Base-by-base conservation (phyloP, 2,113 vertebrate species). In the Ifrita kowaldi region DNA sequence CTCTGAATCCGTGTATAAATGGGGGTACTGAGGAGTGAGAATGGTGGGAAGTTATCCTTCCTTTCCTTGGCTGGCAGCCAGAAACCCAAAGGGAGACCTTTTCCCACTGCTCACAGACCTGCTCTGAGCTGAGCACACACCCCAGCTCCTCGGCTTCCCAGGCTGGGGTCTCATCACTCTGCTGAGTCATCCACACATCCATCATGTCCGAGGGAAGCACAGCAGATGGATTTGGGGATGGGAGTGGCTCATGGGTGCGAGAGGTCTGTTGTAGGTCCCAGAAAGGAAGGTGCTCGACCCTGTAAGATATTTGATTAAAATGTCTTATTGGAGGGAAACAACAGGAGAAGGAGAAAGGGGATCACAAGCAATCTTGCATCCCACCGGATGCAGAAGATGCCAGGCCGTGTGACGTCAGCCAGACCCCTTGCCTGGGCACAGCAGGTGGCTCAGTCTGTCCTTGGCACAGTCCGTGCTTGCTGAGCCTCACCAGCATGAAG, bases 151-250 rank as follows among this genome's bases (percentile, higher is more conserved):
- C 0, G 1, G 28, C 21, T 13, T 3, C 37, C 39, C 3, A 0
- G 6, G 2, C 22, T 9, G 41, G 73, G 70, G 5, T 2, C 16
- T 11, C 11, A 1, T 13, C 46, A 1, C 56, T 7, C 33, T 55
- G 26, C 59, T 2, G n/a, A 19, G 32, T 6, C 28, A 7, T 1
- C 71, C 5, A 1, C 28, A 8, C 46, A 6, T 17, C 27, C 46
- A 1, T 6, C 6, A 0, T 1, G 7, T 5, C 57, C 23, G 3
- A 22, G 53, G 23, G 2, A 7, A 2, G 55, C 2, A 0, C 39
- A 19, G 53, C 4, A 16, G 44, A 3, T 0, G 5, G 26, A 2
- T 16, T 6, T 11, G 11, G 52, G 13, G 16, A 1, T 16, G 6
- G 15, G 3, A 30, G 20, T 3, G 50, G 13, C 0, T 10, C 53